Conservation (phyloP, 2,113 vertebrate genomes). For the Pterocles gutturalis region DNA sequence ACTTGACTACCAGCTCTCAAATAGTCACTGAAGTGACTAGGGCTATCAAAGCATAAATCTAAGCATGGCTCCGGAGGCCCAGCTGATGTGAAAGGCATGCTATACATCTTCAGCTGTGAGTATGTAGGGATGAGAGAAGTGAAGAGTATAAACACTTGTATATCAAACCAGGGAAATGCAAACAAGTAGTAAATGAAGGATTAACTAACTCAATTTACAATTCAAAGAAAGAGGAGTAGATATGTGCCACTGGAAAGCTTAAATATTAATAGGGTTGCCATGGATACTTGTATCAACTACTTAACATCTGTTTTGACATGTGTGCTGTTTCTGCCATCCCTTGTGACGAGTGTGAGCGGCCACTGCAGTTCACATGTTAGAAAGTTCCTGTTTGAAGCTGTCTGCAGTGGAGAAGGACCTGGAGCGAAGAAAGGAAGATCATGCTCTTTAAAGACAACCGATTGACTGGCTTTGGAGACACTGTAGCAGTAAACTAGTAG, state of each 20-base stretch:
- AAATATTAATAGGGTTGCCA: constrained; percentile 52
- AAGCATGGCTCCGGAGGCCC: neutral
- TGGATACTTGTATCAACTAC: constrained; percentile 22
- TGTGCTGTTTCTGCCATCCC: constrained; percentile 18
- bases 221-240: constrained; percentile 54
- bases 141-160: neutral
- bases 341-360: neutral
- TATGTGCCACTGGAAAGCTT: constrained; percentile 47
- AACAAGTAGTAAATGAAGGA: constrained; percentile 55
- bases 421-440: neutral
- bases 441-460: neutral
- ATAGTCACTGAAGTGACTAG: neutral
- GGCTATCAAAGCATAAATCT: neutral
- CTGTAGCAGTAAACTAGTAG: neutral
- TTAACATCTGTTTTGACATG: constrained; percentile 50
- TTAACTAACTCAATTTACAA: constrained; percentile 62
- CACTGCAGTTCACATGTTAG: neutral
- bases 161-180: constrained; percentile 46
- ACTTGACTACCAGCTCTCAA: neutral
- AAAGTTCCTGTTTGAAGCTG: neutral
- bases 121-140: neutral
- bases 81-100: neutral
- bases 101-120: neutral
- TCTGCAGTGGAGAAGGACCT: neutral
- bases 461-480: neutral